phyloP scores from a whole-genome alignment of 2,888 invertebrate genomes.

The Torymus auratus region DNA sequence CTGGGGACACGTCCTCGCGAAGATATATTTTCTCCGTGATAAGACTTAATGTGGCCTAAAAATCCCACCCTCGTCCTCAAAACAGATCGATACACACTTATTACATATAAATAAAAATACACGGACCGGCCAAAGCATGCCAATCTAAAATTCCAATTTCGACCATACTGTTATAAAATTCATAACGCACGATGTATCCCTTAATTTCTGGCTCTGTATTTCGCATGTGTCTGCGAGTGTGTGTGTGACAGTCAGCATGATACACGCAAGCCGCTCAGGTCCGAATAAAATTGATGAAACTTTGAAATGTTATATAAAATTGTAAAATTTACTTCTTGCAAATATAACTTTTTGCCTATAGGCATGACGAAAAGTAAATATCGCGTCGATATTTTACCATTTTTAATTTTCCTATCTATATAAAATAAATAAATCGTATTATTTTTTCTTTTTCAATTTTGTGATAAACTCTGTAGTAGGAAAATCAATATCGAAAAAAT shows the following conservation, averaged over 20 bases:
- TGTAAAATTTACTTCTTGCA: no score
- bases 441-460: no score
- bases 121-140: constrained; percentile 9
- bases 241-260: not conserved
- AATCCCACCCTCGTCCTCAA: constrained; percentile 6
- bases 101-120: constrained; percentile 32
- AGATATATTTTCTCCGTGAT: constrained; percentile 32
- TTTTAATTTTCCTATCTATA: no score
- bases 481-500: no score
- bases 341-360: no score
- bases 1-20: not conserved
- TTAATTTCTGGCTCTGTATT: constrained; percentile 24
- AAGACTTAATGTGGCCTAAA: constrained; percentile 22
- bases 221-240: not conserved
- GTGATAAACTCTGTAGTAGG: no score
- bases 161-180: constrained; percentile 34
- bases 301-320: not conserved
- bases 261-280: not conserved
- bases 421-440: no score
- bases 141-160: constrained; percentile 39
- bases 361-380: no score
- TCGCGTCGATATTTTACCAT: no score
- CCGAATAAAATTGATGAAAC: constrained; percentile 25
- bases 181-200: constrained; percentile 42
- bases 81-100: constrained; percentile 32